Evolutionary conservation across 2,888 invertebrate genomes (phyloP).

Genomic region (Acanthosepion lycidas): DNA sequence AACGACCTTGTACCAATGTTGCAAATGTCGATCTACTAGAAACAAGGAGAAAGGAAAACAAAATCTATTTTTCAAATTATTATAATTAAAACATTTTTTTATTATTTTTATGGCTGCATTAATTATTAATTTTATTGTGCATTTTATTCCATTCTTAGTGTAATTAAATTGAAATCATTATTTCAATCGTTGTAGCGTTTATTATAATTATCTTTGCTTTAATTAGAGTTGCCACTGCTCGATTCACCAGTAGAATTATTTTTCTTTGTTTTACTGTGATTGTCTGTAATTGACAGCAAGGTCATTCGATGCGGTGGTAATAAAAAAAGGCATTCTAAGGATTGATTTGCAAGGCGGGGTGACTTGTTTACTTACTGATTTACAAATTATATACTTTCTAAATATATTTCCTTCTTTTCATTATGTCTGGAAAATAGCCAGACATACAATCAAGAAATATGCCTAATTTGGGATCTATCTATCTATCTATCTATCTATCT

Average conservation of each 20-base stretch:
- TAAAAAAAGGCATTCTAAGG: too few species aligned
- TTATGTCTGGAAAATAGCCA: too few species aligned
- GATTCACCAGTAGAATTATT: neutral
- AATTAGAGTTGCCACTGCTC: neutral
- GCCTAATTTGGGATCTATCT: too few species aligned
- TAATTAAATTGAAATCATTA: slow-evolving; percentile 21
- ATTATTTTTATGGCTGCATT: neutral
- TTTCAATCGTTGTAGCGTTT: neutral
- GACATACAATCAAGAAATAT: too few species aligned
- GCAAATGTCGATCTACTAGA: too few species aligned
- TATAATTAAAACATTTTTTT: neutral
- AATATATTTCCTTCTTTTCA: too few species aligned
- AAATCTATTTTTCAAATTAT: neutral
- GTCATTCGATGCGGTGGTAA: neutral
- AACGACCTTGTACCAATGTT: neutral
- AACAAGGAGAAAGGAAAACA: neutral
- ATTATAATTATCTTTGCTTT: neutral
- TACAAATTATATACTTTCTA: too few species aligned
- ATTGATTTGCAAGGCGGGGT: too few species aligned
- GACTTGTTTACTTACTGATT: too few species aligned
- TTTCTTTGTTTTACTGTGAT: neutral
- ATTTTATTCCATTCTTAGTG: neutral
- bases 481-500: too few species aligned
- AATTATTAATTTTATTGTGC: neutral
- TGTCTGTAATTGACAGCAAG: neutral